These are phyloP conservation scores for Hartigia nigra DNA, from an alignment of 2,888 invertebrate genomes.

Conservation along the genomic window DNA sequence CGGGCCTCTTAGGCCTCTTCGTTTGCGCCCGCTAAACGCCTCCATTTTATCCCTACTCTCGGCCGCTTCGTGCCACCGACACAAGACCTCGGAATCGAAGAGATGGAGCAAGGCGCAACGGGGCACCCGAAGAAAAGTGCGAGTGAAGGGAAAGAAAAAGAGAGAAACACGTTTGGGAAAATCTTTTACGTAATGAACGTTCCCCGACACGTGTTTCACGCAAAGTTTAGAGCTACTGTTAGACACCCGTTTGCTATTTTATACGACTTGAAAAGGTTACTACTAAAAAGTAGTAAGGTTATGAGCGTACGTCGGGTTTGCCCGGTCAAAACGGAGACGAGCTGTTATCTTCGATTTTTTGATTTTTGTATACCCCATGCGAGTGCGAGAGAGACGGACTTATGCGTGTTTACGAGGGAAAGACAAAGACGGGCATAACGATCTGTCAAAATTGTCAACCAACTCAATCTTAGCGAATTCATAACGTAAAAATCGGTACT, in stretches of 20 bases:
- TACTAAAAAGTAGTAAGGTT: background rate
- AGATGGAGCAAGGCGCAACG: background rate
- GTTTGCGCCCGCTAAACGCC: conserved; percentile 29
- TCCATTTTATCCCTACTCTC: background rate
- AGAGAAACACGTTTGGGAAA: background rate
- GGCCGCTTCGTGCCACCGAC: background rate
- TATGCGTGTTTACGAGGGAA: background rate
- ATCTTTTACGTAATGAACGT: too few relatives aligned
- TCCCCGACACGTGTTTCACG: background rate
- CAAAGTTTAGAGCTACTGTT: background rate
- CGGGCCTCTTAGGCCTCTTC: conserved; percentile 44
- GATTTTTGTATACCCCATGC: background rate
- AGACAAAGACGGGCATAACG: background rate
- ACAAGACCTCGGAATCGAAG: background rate
- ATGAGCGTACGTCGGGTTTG: too few relatives aligned
- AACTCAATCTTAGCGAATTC: background rate
- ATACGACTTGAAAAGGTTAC: background rate
- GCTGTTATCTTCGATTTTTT: too few relatives aligned
- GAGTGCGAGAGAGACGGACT: background rate
- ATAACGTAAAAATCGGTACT: background rate
- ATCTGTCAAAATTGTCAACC: background rate
- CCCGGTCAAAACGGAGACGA: too few relatives aligned
- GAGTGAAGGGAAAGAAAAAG: conserved; percentile 10
- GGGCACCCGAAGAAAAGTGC: background rate
- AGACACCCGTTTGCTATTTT: background rate